phyloP scores from a whole-genome alignment of 2,797 vertebrate genomes.

The Enteromius treurensis region DNA sequence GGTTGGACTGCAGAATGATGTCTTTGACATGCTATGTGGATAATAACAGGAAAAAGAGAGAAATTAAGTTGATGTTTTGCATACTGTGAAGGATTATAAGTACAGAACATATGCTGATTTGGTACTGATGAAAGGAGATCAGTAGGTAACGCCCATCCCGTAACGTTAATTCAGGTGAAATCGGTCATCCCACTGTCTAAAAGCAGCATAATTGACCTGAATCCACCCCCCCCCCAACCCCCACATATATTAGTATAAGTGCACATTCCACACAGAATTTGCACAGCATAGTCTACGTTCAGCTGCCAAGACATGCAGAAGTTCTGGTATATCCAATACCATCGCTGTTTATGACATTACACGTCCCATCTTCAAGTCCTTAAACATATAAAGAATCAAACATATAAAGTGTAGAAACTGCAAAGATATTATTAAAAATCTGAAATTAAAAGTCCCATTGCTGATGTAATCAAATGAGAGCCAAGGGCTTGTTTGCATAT shows the following conservation, averaged over 20 bases:
- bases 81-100: slow-evolving; percentile 16
- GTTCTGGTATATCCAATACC: slow-evolving; percentile 58
- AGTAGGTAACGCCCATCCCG: not conserved
- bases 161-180: not conserved
- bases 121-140: not conserved
- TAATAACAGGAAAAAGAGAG: slow-evolving; percentile 7
- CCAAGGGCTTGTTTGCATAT: not conserved
- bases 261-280: slow-evolving; percentile 46
- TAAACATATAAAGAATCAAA: slow-evolving; percentile 20
- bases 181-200: not conserved
- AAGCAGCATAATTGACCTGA: not conserved
- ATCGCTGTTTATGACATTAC: slow-evolving; percentile 44
- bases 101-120: not conserved
- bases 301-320: slow-evolving; percentile 48
- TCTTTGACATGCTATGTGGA: slow-evolving; percentile 93
- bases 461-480: slow-evolving; percentile 15
- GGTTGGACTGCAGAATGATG: slow-evolving; percentile 98
- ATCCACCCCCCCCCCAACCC: not conserved
- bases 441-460: not conserved
- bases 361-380: not conserved
- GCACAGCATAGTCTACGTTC: slow-evolving; percentile 49
- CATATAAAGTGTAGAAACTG: slow-evolving; percentile 34
- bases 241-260: slow-evolving; percentile 22
- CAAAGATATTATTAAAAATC: slow-evolving; percentile 5
- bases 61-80: slow-evolving; percentile 17